A percentile compares a stretch with the other conserved stretches of the same genome.
Evolutionary conservation across 2,797 vertebrate genomes (phyloP).

Genomic region (Oreonectes daqikongensis): DNA sequence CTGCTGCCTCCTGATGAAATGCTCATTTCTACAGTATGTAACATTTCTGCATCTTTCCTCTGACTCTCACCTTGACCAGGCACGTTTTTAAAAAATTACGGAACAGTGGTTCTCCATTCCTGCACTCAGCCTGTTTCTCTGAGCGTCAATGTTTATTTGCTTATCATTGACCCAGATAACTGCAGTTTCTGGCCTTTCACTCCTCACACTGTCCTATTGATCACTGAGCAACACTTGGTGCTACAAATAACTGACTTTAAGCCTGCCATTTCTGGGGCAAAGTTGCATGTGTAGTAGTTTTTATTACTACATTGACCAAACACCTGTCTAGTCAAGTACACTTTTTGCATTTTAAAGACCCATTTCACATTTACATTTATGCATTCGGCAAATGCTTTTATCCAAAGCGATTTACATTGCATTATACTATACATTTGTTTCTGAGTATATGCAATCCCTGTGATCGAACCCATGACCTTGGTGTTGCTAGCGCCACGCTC

Average conservation of each 20-base stretch:
- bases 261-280: background rate
- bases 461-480: no score
- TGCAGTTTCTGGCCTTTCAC: background rate
- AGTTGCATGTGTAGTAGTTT: background rate
- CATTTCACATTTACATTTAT: no score
- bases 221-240: background rate
- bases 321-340: no score
- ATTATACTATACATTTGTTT: no score
- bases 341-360: background rate
- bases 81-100: no score
- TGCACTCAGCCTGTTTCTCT: background rate
- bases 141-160: conserved; percentile 26
- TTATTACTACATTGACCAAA: no score
- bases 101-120: conserved; percentile 1
- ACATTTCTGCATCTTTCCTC: conserved; percentile 40
- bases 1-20: conserved; percentile 28
- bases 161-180: conserved; percentile 43
- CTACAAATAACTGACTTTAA: conserved; percentile 6
- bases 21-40: background rate
- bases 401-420: no score
- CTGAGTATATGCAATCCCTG: no score
- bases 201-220: background rate
- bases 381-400: no score
- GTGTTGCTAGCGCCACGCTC: no score
- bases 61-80: conserved; percentile 18